A percentile compares a stretch with the other conserved stretches of the same genome.
Evolutionary conservation across 2,113 vertebrate genomes (phyloP).

Genomic region (Melozone crissalis): DNA sequence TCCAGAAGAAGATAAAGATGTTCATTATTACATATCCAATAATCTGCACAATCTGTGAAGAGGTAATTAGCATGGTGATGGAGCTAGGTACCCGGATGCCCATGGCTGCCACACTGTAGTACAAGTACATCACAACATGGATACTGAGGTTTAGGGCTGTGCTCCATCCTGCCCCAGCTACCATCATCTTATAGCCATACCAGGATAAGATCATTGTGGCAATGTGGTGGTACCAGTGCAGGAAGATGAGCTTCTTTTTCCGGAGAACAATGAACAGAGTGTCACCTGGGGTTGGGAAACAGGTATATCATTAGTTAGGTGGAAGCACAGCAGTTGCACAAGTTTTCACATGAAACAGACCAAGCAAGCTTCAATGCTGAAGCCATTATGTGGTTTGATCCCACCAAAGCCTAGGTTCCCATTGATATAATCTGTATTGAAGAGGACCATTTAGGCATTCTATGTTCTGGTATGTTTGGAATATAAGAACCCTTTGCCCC

Average conservation of each 20-base stretch:
- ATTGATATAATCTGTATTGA: not conserved
- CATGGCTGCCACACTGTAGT: not conserved
- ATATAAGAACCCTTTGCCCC: not conserved
- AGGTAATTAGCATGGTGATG: not conserved
- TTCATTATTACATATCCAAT: accelerated
- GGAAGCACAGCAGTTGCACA: not conserved
- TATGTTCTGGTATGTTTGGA: not conserved
- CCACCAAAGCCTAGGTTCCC: not conserved
- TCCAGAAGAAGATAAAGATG: accelerated
- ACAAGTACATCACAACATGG: not conserved
- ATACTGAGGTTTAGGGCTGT: not conserved
- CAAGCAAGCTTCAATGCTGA: not conserved
- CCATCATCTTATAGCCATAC: accelerated
- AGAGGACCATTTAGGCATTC: not conserved
- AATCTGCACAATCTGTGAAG: not conserved
- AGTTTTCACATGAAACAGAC: not conserved
- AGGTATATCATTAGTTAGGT: not conserved
- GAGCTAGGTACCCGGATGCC: not conserved
- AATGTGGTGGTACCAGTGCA: not conserved
- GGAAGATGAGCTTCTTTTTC: not conserved
- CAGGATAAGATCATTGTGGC: accelerated
- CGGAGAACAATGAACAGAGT: not conserved
- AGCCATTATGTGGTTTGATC: not conserved
- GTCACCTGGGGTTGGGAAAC: not conserved
- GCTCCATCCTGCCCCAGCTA: accelerated